Evolutionary conservation across 2,797 vertebrate species (phyloP).

Genomic region (Cuniculus paca): DNA sequence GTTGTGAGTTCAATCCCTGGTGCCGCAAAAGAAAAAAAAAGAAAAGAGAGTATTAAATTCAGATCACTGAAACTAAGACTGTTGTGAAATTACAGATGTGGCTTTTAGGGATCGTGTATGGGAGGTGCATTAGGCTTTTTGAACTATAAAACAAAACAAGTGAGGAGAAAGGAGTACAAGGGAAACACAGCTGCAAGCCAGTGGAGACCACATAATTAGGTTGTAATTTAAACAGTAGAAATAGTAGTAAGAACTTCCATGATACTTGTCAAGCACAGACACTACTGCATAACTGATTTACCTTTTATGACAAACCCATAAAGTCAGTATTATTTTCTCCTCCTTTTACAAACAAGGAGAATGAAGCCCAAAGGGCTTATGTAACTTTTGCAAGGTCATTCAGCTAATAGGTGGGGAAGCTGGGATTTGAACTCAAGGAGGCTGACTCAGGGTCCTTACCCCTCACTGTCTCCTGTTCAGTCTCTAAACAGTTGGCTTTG

Average conservation of each 20-base stretch:
- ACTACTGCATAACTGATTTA: neutral
- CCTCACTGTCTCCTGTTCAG: neutral
- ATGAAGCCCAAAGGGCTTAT: neutral
- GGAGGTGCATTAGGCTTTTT: neutral
- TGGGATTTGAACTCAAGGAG: constrained; percentile 29
- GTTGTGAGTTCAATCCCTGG: too few relatives aligned
- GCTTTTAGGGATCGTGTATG: neutral
- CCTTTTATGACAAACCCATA: neutral
- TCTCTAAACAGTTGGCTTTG: neutral
- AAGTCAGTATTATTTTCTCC: neutral
- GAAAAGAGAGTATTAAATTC: neutral
- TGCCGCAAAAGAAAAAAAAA: too few relatives aligned
- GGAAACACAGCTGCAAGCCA: neutral
- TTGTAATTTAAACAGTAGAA: neutral
- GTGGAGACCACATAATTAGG: neutral
- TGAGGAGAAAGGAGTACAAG: neutral
- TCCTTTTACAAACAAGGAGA: neutral
- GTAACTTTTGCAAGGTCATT: constrained; percentile 34
- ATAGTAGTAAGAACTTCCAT: neutral
- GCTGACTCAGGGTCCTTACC: neutral
- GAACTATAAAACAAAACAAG: neutral
- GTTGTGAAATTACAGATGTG: neutral
- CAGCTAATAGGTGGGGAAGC: neutral
- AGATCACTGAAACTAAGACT: neutral
- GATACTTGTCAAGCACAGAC: neutral